Conservation (phyloP, 2,888 invertebrate genomes). For the Pyrocoelia pectoralis region DNA sequence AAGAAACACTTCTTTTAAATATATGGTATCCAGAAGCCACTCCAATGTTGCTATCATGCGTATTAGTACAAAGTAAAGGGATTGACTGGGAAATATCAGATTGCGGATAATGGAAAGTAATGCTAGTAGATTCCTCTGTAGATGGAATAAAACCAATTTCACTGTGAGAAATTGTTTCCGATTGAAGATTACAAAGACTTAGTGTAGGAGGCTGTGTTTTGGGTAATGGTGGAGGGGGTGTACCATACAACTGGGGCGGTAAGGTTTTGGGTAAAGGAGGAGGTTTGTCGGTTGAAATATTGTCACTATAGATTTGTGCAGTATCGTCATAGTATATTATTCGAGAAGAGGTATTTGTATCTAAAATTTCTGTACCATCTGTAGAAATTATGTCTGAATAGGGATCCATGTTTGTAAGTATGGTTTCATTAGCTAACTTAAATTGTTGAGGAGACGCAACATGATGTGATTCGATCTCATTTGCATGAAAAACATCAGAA, state of each 20-base stretch:
- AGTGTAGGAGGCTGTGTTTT: neutral
- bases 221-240: neutral
- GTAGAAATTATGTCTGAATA: neutral
- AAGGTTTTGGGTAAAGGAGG: constrained; percentile 43
- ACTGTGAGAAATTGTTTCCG: neutral
- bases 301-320: neutral
- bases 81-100: constrained; percentile 40
- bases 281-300: neutral
- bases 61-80: constrained; percentile 43
- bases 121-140: neutral
- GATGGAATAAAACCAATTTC: neutral
- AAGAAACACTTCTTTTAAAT: constrained; percentile 17
- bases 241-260: constrained; percentile 35
- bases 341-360: neutral
- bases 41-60: constrained; percentile 38
- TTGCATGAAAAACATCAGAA: neutral
- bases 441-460: neutral
- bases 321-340: constrained; percentile 27
- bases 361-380: neutral
- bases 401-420: neutral
- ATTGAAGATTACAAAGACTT: neutral
- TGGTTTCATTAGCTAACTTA: neutral
- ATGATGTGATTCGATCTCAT: neutral
- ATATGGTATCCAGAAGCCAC: constrained; percentile 16
- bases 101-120: constrained; percentile 35